Conservation (phyloP, 2,113 vertebrate genomes). For the Eleginops maclovinus region DNA sequence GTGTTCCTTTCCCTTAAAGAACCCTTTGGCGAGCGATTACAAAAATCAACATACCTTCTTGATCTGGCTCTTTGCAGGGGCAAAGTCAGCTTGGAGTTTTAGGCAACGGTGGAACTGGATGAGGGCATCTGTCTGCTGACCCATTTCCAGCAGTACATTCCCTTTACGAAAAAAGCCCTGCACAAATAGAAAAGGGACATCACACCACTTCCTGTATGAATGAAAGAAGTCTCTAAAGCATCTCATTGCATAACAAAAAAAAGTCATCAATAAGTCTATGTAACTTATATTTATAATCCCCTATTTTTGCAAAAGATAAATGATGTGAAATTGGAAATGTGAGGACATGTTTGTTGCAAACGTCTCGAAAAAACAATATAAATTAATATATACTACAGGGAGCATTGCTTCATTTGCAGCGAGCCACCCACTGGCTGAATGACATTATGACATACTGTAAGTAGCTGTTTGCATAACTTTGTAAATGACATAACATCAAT, state of each 20-base stretch:
- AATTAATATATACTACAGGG: background rate
- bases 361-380: constrained; percentile 1
- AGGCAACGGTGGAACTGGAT: constrained; percentile 87
- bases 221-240: background rate
- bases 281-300: no score
- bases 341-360: background rate
- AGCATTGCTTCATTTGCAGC: background rate
- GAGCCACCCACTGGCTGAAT: constrained; percentile 35
- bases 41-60: constrained; percentile 74
- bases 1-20: background rate
- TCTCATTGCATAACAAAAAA: background rate
- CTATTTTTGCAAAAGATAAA: no score
- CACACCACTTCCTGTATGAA: constrained; percentile 3
- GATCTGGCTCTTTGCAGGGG: constrained; percentile 82
- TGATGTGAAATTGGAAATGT: background rate
- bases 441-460: constrained; percentile 57
- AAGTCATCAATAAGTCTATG: background rate
- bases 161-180: constrained; percentile 90
- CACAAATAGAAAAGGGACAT: constrained; percentile 31
- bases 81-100: constrained; percentile 83
- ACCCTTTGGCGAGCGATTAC: background rate
- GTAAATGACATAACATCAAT: constrained; percentile 60
- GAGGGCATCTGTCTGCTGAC: constrained; percentile 84
- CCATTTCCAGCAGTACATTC: constrained; percentile 88
- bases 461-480: constrained; percentile 63